Evolutionary conservation across 2,888 invertebrate genomes (phyloP).

Genomic region (Agrotis exclamationis): DNA sequence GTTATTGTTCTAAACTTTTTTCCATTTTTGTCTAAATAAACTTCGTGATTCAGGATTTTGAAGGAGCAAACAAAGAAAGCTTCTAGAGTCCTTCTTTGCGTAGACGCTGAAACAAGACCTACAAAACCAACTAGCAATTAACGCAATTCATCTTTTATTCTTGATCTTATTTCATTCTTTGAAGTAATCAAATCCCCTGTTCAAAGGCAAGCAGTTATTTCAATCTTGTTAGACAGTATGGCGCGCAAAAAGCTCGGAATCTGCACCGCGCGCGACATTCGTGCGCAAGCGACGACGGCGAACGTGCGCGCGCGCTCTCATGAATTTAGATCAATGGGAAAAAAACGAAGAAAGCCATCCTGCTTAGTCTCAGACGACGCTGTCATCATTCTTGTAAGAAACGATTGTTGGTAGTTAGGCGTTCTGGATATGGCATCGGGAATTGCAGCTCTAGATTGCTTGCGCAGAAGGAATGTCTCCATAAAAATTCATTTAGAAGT

Average conservation of each 20-base stretch:
- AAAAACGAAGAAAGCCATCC: constrained; percentile 78
- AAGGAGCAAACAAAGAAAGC: background rate
- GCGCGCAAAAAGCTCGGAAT: constrained; percentile 86
- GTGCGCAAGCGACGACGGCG: constrained; percentile 78
- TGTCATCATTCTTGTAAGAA: constrained; percentile 67
- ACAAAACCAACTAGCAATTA: constrained; percentile 63
- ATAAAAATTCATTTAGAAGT: constrained; percentile 38
- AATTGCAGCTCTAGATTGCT: constrained; percentile 52
- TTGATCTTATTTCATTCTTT: constrained; percentile 74
- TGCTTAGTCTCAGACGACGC: constrained; percentile 69
- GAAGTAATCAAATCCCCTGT: constrained; percentile 79
- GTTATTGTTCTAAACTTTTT: background rate
- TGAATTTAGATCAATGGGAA: constrained; percentile 85
- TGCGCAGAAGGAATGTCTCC: constrained; percentile 23
- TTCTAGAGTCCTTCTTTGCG: background rate
- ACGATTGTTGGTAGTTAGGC: constrained; percentile 64
- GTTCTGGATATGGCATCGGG: constrained; percentile 60
- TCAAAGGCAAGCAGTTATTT: constrained; percentile 84
- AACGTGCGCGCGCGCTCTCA: constrained; percentile 79
- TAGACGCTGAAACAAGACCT: constrained; percentile 40
- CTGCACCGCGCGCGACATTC: constrained; percentile 73
- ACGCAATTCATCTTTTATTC: constrained; percentile 69
- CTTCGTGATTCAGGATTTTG: background rate
- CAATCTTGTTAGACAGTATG: constrained; percentile 86
- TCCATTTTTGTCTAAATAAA: background rate